phyloP scores from a whole-genome alignment of 2,888 invertebrate species.

The Cheilosia impressa region DNA sequence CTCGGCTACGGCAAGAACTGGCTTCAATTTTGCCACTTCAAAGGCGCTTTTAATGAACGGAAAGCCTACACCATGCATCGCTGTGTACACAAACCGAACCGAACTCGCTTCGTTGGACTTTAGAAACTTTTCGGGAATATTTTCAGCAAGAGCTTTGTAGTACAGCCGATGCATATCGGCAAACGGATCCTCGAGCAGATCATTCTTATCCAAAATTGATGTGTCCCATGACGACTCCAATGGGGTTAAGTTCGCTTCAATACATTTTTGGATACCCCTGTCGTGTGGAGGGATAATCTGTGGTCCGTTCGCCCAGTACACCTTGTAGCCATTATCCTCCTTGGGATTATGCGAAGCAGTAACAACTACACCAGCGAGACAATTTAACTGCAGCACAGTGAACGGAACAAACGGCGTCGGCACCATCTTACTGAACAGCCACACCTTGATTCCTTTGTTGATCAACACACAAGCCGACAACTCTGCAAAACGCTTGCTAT shows the following conservation, averaged over 20 bases:
- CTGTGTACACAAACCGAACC: slow-evolving; percentile 93
- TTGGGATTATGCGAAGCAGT: slow-evolving; percentile 98
- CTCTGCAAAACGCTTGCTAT: slow-evolving; percentile 92
- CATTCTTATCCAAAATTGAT: slow-evolving; percentile 84
- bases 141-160: slow-evolving; percentile 85
- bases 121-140: slow-evolving; percentile 85
- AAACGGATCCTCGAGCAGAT: slow-evolving; percentile 88
- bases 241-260: slow-evolving; percentile 91
- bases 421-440: slow-evolving; percentile 90
- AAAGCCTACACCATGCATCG: slow-evolving; percentile 99
- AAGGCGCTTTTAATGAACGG: slow-evolving; percentile 91
- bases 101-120: slow-evolving; percentile 85
- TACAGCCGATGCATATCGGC: slow-evolving; percentile 88
- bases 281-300: slow-evolving; percentile 98
- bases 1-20: slow-evolving; percentile 83
- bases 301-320: slow-evolving; percentile 97
- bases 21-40: slow-evolving; percentile 88
- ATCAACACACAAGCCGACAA: slow-evolving; percentile 93
- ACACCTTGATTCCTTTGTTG: slow-evolving; percentile 90
- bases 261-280: slow-evolving; percentile 91
- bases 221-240: slow-evolving; percentile 91
- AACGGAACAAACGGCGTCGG: slow-evolving; percentile 98
- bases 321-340: slow-evolving; percentile 98
- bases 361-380: slow-evolving; percentile 95
- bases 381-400: slow-evolving; percentile 89